These are phyloP conservation scores for Choreutis nemorana DNA, from an alignment of 2,888 invertebrate genomes.

Conservation along the genomic window DNA sequence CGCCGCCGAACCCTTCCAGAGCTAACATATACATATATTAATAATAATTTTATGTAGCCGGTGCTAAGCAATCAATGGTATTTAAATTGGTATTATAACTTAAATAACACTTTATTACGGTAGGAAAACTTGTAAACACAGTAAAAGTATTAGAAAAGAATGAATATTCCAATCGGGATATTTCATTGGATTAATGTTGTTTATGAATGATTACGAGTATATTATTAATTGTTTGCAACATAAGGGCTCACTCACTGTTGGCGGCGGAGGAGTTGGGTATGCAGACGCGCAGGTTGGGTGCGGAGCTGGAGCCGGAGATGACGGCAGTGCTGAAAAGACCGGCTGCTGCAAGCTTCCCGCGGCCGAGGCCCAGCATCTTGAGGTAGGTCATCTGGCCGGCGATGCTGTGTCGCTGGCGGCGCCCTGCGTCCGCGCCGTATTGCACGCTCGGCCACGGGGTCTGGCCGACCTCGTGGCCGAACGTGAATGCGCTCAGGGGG, in stretches of 20 bases:
- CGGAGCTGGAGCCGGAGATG: conserved; percentile 93
- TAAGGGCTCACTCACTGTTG: conserved; percentile 72
- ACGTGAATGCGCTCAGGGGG: conserved; percentile 69
- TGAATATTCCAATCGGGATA: conserved; percentile 6
- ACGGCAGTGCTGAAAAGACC: conserved; percentile 96
- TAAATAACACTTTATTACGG: too few relatives aligned
- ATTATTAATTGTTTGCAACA: too few relatives aligned
- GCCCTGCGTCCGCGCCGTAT: conserved; percentile 60
- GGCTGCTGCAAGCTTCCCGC: conserved; percentile 73
- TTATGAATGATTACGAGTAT: too few relatives aligned
- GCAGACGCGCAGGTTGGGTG: conserved; percentile 89
- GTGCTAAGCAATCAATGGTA: too few relatives aligned
- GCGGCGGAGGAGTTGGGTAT: conserved; percentile 77
- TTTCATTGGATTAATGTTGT: too few relatives aligned
- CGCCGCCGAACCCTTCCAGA: conserved; percentile 87
- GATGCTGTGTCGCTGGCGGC: conserved; percentile 95
- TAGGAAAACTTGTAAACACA: too few relatives aligned
- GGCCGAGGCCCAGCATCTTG: conserved; percentile 84
- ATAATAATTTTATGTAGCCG: too few relatives aligned
- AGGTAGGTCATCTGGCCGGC: conserved; percentile 95
- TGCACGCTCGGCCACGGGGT: conserved; percentile 18
- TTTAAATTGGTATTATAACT: too few relatives aligned
- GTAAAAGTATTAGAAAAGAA: conserved; percentile 2
- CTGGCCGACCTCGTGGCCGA: conserved; percentile 21
- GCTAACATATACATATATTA: too few relatives aligned